Conservation (phyloP, 2,113 vertebrate species). For the Corapipo altera region DNA sequence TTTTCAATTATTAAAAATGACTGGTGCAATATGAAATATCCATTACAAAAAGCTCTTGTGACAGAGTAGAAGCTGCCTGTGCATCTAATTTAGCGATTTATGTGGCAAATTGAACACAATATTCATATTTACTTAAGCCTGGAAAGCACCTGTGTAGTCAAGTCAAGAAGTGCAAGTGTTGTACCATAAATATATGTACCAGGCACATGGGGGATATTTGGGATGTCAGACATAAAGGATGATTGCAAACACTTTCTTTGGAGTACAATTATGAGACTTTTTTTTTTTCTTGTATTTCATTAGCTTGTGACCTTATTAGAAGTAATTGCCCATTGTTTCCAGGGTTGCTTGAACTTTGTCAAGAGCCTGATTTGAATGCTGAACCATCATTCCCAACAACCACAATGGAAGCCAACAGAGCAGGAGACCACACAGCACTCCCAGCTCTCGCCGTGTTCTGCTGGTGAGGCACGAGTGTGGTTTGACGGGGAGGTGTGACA, state of each 20-base stretch:
- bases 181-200: background rate
- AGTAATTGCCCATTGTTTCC: background rate
- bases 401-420: background rate
- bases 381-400: background rate
- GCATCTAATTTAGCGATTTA: constrained; percentile 18
- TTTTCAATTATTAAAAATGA: background rate
- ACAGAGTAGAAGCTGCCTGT: background rate
- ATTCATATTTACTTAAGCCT: constrained; percentile 32
- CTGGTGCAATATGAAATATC: background rate
- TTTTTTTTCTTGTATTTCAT: background rate
- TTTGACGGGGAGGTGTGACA: background rate
- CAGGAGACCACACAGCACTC: background rate
- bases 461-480: background rate
- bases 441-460: rapidly evolving
- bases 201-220: background rate
- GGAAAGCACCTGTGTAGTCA: constrained; percentile 40
- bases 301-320: background rate
- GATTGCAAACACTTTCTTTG: background rate
- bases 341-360: background rate
- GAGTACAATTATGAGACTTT: background rate
- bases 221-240: background rate
- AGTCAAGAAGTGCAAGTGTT: background rate
- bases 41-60: background rate
- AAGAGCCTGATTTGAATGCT: background rate
- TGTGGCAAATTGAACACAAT: constrained; percentile 29